phyloP scores from a whole-genome alignment of 2,888 invertebrate species.

The Lypha dubia region DNA sequence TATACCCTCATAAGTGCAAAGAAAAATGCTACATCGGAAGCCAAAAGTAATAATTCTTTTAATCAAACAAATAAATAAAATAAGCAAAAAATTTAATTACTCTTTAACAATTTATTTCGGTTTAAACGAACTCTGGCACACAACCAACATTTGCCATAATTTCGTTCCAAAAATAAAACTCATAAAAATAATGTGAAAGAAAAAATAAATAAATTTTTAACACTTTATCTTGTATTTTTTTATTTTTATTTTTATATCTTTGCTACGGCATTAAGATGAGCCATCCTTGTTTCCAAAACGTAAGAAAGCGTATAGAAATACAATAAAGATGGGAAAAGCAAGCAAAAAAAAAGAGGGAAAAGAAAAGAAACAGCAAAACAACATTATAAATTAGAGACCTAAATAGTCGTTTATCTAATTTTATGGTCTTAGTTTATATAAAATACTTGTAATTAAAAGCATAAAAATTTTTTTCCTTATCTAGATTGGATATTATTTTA shows the following conservation, averaged over 20 bases:
- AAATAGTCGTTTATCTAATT: conserved; percentile 70
- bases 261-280: conserved; percentile 17
- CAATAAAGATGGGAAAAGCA: background rate
- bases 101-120: conserved; percentile 31
- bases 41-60: conserved; percentile 34
- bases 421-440: conserved; percentile 64
- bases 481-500: conserved; percentile 38
- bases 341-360: background rate
- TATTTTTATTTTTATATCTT: conserved; percentile 20
- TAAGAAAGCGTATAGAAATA: conserved; percentile 32
- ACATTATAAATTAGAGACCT: conserved; percentile 68
- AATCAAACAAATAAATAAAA: conserved; percentile 41
- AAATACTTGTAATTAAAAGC: conserved; percentile 67
- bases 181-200: conserved; percentile 5
- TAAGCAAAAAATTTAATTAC: conserved; percentile 45
- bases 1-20: background rate
- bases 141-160: conserved; percentile 45
- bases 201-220: conserved; percentile 57
- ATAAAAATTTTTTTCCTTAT: conserved; percentile 59
- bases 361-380: conserved; percentile 27
- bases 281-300: conserved; percentile 3
- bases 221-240: conserved; percentile 66
- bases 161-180: conserved; percentile 12
- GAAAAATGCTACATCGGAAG: background rate
- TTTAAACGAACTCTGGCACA: conserved; percentile 47